These are phyloP conservation scores for Diabrotica undecimpunctata DNA, from an alignment of 1,140 invertebrate species.

Conservation along the genomic window DNA sequence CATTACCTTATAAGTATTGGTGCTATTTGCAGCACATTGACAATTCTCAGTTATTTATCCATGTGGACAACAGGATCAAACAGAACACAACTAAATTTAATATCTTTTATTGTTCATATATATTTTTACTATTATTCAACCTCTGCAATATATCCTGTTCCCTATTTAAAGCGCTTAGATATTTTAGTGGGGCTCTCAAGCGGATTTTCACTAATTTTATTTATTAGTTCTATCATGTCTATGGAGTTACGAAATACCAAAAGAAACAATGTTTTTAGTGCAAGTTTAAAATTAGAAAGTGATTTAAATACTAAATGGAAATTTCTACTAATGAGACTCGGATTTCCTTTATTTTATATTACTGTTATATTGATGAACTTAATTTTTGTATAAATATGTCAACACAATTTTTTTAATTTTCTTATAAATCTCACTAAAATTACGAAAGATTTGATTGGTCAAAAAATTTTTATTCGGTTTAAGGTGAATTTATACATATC, in stretches of 20 bases:
- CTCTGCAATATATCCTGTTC: constrained; percentile 16
- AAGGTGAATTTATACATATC: no score
- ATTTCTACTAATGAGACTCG: background rate
- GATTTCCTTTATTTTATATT: background rate
- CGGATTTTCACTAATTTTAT: background rate
- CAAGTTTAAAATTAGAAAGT: no score
- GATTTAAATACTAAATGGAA: background rate
- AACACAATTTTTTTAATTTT: no score
- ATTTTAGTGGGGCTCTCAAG: constrained; percentile 24
- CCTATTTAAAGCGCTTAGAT: constrained; percentile 30
- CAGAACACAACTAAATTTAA: constrained; percentile 10
- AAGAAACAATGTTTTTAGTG: no score
- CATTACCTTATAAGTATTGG: constrained; percentile 24
- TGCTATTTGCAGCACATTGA: constrained; percentile 18
- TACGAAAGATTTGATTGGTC: no score
- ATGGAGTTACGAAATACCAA: background rate
- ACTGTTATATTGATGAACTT: constrained; percentile 1
- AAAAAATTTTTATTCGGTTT: no score
- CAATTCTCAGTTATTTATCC: constrained; percentile 23
- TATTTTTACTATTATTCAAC: constrained; percentile 23
- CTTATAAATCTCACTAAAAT: no score
- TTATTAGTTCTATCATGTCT: background rate
- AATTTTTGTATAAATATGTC: no score
- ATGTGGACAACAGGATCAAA: constrained; percentile 24
- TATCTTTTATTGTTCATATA: constrained; percentile 13